Conservation (phyloP, 1,140 invertebrate genomes). For the Pogonomyrmex barbatus region DNA sequence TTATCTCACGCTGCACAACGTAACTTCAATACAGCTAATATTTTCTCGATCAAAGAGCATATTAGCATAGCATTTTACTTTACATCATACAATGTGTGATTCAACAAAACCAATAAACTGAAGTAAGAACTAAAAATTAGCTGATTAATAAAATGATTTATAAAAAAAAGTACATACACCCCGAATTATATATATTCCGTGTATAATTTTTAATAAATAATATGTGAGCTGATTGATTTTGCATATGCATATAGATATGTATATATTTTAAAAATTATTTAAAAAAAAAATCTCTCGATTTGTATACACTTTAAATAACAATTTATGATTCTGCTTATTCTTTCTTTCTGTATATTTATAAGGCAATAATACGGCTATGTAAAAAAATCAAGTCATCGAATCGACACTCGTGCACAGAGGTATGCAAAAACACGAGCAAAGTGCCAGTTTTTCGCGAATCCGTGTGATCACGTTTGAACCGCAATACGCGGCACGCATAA, state of each 20-base stretch:
- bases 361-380: not conserved
- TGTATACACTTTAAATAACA: not conserved
- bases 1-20: not conserved
- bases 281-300: not conserved
- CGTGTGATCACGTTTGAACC: not conserved
- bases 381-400: not conserved
- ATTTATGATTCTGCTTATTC: not conserved
- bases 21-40: not conserved
- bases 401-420: not conserved
- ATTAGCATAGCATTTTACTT: constrained; percentile 1
- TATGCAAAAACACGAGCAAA: not conserved
- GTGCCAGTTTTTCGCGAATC: not conserved
- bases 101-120: not conserved
- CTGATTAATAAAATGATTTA: not conserved
- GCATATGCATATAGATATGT: no score
- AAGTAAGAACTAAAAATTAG: not conserved
- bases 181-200: no score
- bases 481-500: constrained; percentile 24
- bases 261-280: no score
- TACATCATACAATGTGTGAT: not conserved
- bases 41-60: not conserved
- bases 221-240: no score
- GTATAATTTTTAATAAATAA: no score
- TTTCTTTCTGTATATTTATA: not conserved
- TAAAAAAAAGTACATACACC: not conserved